Evolutionary conservation across 2,113 vertebrate genomes (phyloP).

Genomic region (Calyptomena viridis): DNA sequence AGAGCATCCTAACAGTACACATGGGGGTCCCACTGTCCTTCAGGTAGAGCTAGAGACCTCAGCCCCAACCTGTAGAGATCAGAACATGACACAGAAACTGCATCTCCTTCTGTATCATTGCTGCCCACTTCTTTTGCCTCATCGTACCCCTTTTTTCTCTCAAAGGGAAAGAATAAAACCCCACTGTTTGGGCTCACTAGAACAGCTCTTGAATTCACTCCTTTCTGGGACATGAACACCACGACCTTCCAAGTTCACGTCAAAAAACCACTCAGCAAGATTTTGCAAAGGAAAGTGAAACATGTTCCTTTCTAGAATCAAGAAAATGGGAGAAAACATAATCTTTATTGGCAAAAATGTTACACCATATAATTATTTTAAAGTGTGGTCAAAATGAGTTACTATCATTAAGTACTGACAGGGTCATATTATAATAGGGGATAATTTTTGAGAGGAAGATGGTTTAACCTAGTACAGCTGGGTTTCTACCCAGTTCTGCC

Average conservation of each 20-base stretch:
- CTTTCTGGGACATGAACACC: neutral
- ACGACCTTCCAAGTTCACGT: rapidly evolving
- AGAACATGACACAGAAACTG: rapidly evolving
- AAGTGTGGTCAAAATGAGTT: neutral
- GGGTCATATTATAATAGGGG: neutral
- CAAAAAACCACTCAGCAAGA: neutral
- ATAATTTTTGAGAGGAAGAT: neutral
- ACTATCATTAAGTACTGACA: neutral
- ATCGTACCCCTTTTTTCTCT: neutral
- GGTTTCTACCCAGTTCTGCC: neutral
- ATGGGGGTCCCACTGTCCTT: neutral
- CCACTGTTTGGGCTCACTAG: neutral
- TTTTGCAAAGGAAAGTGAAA: neutral
- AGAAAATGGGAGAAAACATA: neutral
- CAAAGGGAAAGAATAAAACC: neutral
- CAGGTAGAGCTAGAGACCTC: neutral
- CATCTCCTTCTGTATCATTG: neutral
- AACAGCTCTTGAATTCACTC: neutral
- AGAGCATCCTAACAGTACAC: neutral
- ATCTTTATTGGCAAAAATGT: neutral
- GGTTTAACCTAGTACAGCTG: neutral
- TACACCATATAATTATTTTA: neutral
- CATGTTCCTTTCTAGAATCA: neutral
- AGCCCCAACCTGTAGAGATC: neutral
- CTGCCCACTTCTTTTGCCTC: neutral